phyloP scores from a whole-genome alignment of 2,888 invertebrate species.

The Orchestes rusci region DNA sequence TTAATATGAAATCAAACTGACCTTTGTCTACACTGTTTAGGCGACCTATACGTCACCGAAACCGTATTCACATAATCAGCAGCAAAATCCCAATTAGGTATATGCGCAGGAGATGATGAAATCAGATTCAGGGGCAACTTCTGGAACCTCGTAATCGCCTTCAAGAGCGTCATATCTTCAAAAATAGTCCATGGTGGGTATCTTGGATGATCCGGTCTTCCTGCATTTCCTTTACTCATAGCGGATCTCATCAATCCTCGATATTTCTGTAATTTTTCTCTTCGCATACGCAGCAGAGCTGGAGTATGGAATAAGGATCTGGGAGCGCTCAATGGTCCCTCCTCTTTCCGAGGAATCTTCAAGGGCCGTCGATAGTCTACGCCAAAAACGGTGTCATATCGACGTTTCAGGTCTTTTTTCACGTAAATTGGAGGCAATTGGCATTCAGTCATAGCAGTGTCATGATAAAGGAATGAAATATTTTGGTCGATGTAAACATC shows the following conservation, averaged over 20 bases:
- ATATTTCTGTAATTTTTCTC: slow-evolving; percentile 72
- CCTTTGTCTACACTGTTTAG: slow-evolving; percentile 75
- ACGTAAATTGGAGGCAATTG: slow-evolving; percentile 74
- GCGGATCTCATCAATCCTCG: slow-evolving; percentile 46
- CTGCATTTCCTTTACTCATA: slow-evolving; percentile 38
- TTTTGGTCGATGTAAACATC: slow-evolving; percentile 87
- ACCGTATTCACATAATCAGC: slow-evolving; percentile 83
- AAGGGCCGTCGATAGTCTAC: slow-evolving; percentile 51
- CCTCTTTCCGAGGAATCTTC: slow-evolving; percentile 62
- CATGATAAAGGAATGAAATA: slow-evolving; percentile 78
- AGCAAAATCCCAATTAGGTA: slow-evolving; percentile 94
- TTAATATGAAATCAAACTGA: too few species aligned
- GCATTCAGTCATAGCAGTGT: slow-evolving; percentile 65
- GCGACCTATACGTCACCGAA: slow-evolving; percentile 80
- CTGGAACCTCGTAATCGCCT: slow-evolving; percentile 67
- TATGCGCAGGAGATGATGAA: slow-evolving; percentile 70
- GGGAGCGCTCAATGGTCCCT: slow-evolving; percentile 54
- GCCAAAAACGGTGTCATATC: slow-evolving; percentile 54
- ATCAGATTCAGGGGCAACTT: slow-evolving; percentile 69
- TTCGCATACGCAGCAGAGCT: slow-evolving; percentile 64
- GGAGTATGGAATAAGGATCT: slow-evolving; percentile 76
- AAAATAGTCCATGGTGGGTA: slow-evolving; percentile 84
- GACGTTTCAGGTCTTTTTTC: slow-evolving; percentile 66
- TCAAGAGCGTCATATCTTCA: slow-evolving; percentile 84
- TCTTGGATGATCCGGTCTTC: slow-evolving; percentile 52